A percentile compares a stretch with the other conserved stretches of the same genome.
These are phyloP conservation scores for Amphipyra tragopoginis DNA, from an alignment of 2,888 invertebrate genomes.

Conservation along the genomic window DNA sequence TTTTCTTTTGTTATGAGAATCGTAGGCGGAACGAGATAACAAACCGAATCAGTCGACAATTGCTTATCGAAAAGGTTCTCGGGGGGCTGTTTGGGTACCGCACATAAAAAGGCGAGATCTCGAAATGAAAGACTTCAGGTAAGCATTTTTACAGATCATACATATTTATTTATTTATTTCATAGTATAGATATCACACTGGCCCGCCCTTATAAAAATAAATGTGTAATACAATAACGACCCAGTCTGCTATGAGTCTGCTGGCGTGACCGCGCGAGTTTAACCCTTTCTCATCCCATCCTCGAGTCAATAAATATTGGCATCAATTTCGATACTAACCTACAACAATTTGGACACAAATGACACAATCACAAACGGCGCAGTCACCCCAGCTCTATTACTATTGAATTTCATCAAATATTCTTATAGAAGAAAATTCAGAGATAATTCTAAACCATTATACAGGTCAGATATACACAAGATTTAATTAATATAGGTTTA, in stretches of 20 bases:
- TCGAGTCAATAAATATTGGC: slow-evolving; percentile 80
- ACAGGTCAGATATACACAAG: slow-evolving; percentile 89
- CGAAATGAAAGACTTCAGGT: slow-evolving; percentile 71
- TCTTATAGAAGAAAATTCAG: slow-evolving; percentile 83
- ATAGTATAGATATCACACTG: slow-evolving; percentile 90
- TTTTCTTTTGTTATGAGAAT: too few relatives aligned
- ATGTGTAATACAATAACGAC: slow-evolving; percentile 88
- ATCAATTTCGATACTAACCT: slow-evolving; percentile 80
- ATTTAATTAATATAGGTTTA: slow-evolving; percentile 85
- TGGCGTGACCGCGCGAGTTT: slow-evolving; percentile 78
- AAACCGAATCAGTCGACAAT: too few relatives aligned
- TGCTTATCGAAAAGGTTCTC: too few relatives aligned
- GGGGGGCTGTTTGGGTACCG: too few relatives aligned
- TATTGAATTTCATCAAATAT: slow-evolving; percentile 81
- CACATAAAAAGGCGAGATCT: neutral
- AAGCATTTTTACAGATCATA: slow-evolving; percentile 90
- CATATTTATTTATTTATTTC: slow-evolving; percentile 90
- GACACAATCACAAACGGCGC: slow-evolving; percentile 80
- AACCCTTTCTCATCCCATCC: slow-evolving; percentile 58
- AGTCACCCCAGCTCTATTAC: slow-evolving; percentile 75
- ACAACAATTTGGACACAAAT: slow-evolving; percentile 85
- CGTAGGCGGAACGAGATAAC: too few relatives aligned
- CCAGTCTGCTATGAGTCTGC: slow-evolving; percentile 75
- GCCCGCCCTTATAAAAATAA: slow-evolving; percentile 90
- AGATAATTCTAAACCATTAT: slow-evolving; percentile 88